Percentiles rank a stretch among this genome's conserved stretches.
Evolutionary conservation across 2,797 vertebrate species (phyloP).

Genomic region (Semotilus atromaculatus): DNA sequence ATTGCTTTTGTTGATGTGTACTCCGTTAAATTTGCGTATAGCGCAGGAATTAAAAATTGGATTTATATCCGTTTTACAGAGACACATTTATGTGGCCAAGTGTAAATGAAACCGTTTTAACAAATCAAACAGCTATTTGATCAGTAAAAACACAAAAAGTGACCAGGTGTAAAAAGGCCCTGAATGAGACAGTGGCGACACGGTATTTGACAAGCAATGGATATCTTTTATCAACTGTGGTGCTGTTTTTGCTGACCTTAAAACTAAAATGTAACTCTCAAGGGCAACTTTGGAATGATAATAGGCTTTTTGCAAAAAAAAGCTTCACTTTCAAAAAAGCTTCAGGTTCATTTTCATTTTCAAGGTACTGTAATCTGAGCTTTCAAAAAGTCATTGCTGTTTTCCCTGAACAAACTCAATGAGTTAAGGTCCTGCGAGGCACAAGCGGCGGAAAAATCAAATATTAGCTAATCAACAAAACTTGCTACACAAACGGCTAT

Average conservation of each 20-base stretch:
- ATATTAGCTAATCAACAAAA: constrained; percentile 60
- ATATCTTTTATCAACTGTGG: background rate
- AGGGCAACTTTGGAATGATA: constrained; percentile 26
- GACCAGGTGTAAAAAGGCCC: no score
- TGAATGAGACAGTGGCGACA: background rate
- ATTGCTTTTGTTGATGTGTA: no score
- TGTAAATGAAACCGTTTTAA: no score
- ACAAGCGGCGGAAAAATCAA: constrained; percentile 38
- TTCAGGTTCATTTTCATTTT: constrained; percentile 21
- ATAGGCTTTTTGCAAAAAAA: constrained; percentile 24
- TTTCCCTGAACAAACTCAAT: constrained; percentile 53
- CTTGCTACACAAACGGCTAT: constrained; percentile 8
- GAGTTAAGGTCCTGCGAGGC: constrained; percentile 50
- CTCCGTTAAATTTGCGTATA: no score
- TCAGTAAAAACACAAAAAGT: no score
- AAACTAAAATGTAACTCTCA: constrained; percentile 14
- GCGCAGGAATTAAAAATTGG: no score
- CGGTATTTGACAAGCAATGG: background rate
- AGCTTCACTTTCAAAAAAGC: constrained; percentile 23
- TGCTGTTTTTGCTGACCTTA: constrained; percentile 22
- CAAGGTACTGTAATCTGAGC: constrained; percentile 27
- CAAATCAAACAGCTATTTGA: no score
- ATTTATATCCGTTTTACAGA: no score
- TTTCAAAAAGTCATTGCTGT: constrained; percentile 18
- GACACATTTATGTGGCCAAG: no score